Base-by-base conservation (phyloP, 2,888 invertebrate genomes). In the Lasioglossum vierecki region DNA sequence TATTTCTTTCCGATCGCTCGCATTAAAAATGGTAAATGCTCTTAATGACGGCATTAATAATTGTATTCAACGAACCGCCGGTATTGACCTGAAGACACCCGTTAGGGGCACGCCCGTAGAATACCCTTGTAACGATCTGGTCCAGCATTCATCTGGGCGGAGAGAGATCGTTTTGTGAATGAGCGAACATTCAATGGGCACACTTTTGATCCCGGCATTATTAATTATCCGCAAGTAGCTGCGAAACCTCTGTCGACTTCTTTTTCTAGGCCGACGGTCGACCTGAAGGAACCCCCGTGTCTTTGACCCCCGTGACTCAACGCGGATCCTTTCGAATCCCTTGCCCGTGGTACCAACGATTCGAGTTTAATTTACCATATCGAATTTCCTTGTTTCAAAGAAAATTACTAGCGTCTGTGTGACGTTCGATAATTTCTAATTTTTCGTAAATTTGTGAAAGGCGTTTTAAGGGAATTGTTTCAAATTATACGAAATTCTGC, bases 31-130 rank as follows among this genome's bases (percentile, higher is more conserved):
- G 90, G 89, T 92, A 92, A 92, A 90, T 91, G 90, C 91, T 91
- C 88, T 90, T 91, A 91, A 92, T 91, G 92, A 92, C 84, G 90
- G 89, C 90, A 91, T 91, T 91, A 91, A 92, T 92, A 92, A 91
- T 91, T 92, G 92, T 91, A 91, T 91, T 92, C 91, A 90, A 86
- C 87, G 76, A 87, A 88, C 91, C 85, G 87, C 75, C 85, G 88
- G 86, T 89, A 90, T 90, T 90, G 89, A 88, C 85, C 89, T 77
- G 90, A 89, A 89, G 90, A 90, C 87, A 90, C 88, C 88, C 90
- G 85, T 89, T 79, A 88, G 90, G 84, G 89, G 90, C 90, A 91
- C 88, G 82, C 87, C 86, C 88, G 86, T 82, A 92, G 90, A 92
- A 92, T 92, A 91, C 89, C 90, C 89, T 89, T 91, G 89, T 92